These are phyloP conservation scores for Ispidina lecontei DNA, from an alignment of 2,797 vertebrate species.

Conservation along the genomic window DNA sequence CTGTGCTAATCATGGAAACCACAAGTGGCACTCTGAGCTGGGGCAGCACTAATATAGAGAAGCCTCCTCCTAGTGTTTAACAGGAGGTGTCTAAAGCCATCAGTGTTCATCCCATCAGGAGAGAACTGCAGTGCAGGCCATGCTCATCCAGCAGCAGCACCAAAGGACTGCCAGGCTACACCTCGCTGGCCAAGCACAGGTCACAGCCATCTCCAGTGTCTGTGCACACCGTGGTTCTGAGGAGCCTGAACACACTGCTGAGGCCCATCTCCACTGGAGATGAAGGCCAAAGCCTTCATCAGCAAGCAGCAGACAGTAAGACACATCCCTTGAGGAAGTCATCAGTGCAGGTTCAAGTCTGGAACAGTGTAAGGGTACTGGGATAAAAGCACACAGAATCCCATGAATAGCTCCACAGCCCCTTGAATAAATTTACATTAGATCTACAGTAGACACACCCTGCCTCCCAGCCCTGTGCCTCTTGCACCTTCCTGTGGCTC, in stretches of 20 bases:
- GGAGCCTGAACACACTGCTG: background rate
- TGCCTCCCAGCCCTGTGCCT: accelerated
- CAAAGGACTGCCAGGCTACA: background rate
- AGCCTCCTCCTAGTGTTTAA: background rate
- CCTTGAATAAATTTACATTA: background rate
- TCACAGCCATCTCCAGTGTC: background rate
- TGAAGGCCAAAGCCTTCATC: background rate
- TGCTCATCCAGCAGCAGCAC: background rate
- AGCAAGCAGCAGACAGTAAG: background rate
- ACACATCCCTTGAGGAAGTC: background rate
- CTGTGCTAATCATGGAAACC: background rate
- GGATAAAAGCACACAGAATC: background rate
- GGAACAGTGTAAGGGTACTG: background rate
- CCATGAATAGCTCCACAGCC: background rate
- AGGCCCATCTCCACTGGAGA: background rate
- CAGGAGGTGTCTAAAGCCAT: background rate
- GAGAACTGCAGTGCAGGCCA: background rate
- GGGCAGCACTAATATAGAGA: background rate
- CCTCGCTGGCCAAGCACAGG: background rate
- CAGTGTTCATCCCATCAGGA: background rate
- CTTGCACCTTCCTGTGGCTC: background rate
- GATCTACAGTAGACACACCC: background rate
- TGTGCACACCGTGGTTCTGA: background rate
- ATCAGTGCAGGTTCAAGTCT: background rate
- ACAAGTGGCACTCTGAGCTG: background rate